Percentiles rank a stretch among this genome's conserved stretches.
These are phyloP conservation scores for Elachura formosa DNA, from an alignment of 2,113 vertebrate genomes.

Conservation along the genomic window DNA sequence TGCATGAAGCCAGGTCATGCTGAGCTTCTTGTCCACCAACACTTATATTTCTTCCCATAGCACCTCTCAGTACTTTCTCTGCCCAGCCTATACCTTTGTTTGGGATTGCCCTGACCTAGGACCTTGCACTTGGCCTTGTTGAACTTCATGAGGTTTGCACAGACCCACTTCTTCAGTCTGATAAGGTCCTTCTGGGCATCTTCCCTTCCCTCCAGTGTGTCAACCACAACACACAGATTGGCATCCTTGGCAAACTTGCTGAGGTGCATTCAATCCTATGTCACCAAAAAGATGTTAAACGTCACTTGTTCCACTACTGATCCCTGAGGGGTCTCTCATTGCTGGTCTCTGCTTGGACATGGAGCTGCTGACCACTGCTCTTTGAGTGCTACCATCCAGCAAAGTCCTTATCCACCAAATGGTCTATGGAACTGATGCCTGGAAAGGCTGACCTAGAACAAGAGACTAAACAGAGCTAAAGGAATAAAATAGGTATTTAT, in stretches of 20 bases:
- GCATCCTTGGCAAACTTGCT: neutral
- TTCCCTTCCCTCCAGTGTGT: neutral
- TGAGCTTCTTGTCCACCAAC: neutral
- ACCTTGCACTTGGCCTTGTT: neutral
- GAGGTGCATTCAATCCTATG: neutral
- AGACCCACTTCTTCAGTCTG: neutral
- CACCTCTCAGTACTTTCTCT: neutral
- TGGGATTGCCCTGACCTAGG: neutral
- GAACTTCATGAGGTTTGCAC: neutral
- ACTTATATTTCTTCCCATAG: neutral
- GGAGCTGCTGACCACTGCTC: neutral
- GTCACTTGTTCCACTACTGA: neutral
- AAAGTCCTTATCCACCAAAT: neutral
- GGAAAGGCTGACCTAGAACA: too few relatives aligned
- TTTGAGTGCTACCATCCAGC: neutral
- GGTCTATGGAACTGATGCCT: too few relatives aligned
- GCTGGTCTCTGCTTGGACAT: neutral
- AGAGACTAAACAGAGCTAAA: too few relatives aligned
- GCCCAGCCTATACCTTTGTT: neutral
- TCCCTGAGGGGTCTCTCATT: neutral
- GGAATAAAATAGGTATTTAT: too few relatives aligned
- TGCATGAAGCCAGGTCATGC: fast-evolving
- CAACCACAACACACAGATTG: neutral
- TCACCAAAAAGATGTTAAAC: neutral
- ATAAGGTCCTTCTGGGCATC: neutral